Evolutionary conservation across 2,113 vertebrate species (phyloP).

Genomic region (Coracopsis vasa): DNA sequence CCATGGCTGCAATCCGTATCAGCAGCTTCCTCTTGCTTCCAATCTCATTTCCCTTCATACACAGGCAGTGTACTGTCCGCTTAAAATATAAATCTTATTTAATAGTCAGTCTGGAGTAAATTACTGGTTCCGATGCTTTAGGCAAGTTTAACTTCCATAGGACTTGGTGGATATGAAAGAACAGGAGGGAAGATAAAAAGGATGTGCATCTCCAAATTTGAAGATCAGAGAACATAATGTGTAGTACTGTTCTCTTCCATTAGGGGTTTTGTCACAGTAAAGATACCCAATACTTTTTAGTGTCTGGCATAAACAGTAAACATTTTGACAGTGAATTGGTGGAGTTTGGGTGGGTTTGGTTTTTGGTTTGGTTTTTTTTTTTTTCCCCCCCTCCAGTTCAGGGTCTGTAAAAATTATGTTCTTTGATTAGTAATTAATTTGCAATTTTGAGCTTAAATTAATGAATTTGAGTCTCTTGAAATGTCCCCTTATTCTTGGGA

Average conservation of each 20-base stretch:
- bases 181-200: neutral
- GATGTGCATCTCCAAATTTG: neutral
- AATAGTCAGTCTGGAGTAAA: neutral
- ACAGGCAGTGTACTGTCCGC: neutral
- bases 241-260: neutral
- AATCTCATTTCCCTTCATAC: neutral
- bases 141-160: neutral
- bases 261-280: neutral
- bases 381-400: too few species aligned
- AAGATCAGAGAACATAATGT: neutral
- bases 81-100: neutral
- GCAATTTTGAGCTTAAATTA: neutral
- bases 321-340: neutral
- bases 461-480: neutral
- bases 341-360: neutral
- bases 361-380: neutral
- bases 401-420: neutral
- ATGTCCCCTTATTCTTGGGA: neutral
- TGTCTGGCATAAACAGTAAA: neutral
- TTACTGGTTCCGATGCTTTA: neutral
- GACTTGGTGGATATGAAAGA: neutral
- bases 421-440: neutral
- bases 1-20: rapidly evolving
- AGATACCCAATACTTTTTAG: neutral
- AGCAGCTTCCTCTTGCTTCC: neutral